A percentile compares a stretch with the other conserved stretches of the same genome.
Conservation (phyloP, 2,113 vertebrate species). For the Proterorhinus semilunaris region DNA sequence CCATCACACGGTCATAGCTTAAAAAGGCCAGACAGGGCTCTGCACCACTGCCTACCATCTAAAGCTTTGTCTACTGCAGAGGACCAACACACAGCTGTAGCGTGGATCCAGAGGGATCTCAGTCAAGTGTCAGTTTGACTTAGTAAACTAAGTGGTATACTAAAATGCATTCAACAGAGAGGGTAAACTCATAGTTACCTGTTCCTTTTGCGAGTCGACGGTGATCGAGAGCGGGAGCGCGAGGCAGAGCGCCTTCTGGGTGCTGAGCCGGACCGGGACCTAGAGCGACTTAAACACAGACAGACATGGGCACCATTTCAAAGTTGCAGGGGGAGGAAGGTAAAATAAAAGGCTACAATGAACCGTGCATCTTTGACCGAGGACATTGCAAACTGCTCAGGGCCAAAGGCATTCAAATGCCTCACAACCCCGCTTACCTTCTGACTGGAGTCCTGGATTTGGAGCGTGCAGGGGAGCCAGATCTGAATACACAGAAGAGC, state of each 20-base stretch:
- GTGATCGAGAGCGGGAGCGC: conserved; percentile 71
- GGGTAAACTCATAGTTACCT: conserved; percentile 58
- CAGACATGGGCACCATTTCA: not conserved
- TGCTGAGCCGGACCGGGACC: conserved; percentile 58
- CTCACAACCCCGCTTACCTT: conserved; percentile 49
- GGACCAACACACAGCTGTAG: conserved; percentile 19
- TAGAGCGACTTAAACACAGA: conserved; percentile 61
- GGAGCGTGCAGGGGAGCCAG: conserved; percentile 72
- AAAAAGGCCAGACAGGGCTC: not conserved
- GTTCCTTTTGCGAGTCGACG: conserved; percentile 70
- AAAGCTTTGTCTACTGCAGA: conserved; percentile 28
- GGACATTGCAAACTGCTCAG: no score
- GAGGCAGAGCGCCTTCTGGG: conserved; percentile 63
- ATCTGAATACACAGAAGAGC: conserved; percentile 53
- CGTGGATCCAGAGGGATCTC: conserved; percentile 5
- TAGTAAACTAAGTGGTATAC: conserved; percentile 5
- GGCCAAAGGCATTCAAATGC: not conserved
- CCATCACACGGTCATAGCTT: not conserved
- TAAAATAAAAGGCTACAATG: no score
- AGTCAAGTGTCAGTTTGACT: not conserved
- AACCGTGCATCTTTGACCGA: no score
- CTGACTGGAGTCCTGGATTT: conserved; percentile 77
- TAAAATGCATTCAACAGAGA: conserved; percentile 11
- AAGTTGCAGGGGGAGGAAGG: no score
- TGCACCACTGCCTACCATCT: conserved; percentile 15